phyloP scores from a whole-genome alignment of 2,113 vertebrate genomes.

The Apeltes quadracus region DNA sequence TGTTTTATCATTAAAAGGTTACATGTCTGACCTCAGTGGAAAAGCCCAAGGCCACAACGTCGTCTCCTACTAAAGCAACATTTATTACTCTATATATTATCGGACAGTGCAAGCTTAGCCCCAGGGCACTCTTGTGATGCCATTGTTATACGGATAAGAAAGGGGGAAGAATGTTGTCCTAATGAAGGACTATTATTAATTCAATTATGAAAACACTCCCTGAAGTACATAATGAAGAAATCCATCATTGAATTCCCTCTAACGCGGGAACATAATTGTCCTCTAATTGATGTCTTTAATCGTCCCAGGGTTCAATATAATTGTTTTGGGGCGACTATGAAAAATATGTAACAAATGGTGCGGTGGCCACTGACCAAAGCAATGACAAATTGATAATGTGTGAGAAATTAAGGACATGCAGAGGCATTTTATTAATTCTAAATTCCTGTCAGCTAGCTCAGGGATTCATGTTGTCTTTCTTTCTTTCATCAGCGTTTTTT shows the following conservation, averaged over 20 bases:
- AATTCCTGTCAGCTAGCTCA: neutral
- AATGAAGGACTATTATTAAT: conserved; percentile 63
- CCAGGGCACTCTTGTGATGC: conserved; percentile 30
- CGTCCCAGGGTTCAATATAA: conserved; percentile 33
- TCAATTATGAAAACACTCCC: conserved; percentile 57
- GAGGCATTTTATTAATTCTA: conserved; percentile 15
- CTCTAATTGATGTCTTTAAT: conserved; percentile 60
- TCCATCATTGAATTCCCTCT: conserved; percentile 49
- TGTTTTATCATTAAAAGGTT: conserved; percentile 20
- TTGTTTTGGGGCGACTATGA: conserved; percentile 45
- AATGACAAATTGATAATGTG: conserved; percentile 40
- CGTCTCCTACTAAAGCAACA: conserved; percentile 23
- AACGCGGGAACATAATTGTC: conserved; percentile 49
- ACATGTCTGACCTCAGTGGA: conserved; percentile 19
- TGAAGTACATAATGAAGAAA: conserved; percentile 62
- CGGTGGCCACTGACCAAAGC: conserved; percentile 24
- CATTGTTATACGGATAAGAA: conserved; percentile 53
- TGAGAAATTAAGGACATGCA: conserved; percentile 6
- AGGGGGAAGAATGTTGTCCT: conserved; percentile 32
- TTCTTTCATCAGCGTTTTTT: conserved; percentile 14
- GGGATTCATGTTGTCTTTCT: conserved; percentile 6
- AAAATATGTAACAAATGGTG: conserved; percentile 24
- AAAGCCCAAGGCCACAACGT: conserved; percentile 17
- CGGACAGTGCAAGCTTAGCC: conserved; percentile 13
- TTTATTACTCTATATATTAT: conserved; percentile 49